Conservation (phyloP, 2,113 vertebrate genomes). For the Alethe castanea region DNA sequence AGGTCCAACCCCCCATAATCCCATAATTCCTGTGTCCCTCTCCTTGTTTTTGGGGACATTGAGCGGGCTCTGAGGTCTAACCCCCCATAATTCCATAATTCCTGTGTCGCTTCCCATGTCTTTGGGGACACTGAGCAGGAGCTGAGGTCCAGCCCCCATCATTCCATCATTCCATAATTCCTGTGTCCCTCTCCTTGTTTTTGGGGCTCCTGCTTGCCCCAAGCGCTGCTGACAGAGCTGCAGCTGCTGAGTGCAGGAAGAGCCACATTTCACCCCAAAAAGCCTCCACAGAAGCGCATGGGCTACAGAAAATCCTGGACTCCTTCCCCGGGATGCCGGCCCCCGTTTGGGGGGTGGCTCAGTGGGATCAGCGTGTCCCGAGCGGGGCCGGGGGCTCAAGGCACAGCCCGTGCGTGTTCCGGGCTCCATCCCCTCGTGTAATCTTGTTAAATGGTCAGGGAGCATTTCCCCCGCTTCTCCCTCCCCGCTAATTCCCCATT, state of each 20-base stretch:
- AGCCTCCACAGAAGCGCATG: fast-evolving
- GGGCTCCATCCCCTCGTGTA: constrained; percentile 58
- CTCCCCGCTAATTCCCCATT: constrained; percentile 26
- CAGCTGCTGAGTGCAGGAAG: fast-evolving
- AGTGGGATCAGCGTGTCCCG: background rate
- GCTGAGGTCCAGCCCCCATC: background rate
- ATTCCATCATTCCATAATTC: fast-evolving
- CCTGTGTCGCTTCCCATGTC: background rate
- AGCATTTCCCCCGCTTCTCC: background rate
- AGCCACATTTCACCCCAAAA: fast-evolving
- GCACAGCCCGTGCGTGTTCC: constrained; percentile 43
- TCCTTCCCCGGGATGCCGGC: background rate
- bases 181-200: fast-evolving
- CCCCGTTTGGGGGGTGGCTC: fast-evolving
- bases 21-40: background rate
- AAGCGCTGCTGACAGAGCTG: fast-evolving
- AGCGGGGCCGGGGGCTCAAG: background rate
- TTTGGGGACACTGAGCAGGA: background rate
- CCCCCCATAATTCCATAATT: fast-evolving
- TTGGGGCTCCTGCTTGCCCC: fast-evolving
- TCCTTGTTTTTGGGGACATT: background rate
- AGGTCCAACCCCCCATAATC: too few species aligned
- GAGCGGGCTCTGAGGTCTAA: too few species aligned
- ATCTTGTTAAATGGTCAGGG: constrained; percentile 77
- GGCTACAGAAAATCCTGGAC: fast-evolving